Base-by-base conservation (phyloP, 2,888 invertebrate genomes). In the Acrobasis consociella region DNA sequence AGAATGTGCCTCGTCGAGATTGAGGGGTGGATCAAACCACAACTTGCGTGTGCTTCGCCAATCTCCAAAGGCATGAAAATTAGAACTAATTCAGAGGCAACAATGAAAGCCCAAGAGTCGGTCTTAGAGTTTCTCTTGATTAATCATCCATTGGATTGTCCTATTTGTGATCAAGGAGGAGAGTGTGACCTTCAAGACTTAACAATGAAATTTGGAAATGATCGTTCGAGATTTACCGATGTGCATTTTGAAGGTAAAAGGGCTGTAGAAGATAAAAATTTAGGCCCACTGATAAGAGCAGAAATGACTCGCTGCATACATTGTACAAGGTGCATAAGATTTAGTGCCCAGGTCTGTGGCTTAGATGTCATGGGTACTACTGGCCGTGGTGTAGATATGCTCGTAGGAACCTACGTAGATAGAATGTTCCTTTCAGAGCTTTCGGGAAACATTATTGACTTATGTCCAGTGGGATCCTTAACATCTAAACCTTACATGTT, bases 271-370 rank as follows among this genome's bases (percentile, higher is more conserved):
- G 98, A 98, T 84, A 99, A 99, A 88, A 96, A 98, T 82, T 95
- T 99, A 69, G 99, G 99, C 0, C 99, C 99, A 0, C 91, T 99
- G 60, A 96, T 99, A 11, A 98, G 99, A 83, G 98, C 99, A 0
- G 96, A 98, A 58, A 99, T 99, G 99, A 99, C 98, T 0, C 95
- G 99, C 59, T 99, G 99, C 84, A 99, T 99, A 79, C 99, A 99
- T 81, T 99, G 99, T 82, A 99, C 99, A 0, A 94, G 99, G 49
- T 99, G 99, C 82, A 97, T 99, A 75, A 94, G 99, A 75, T 99
- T 99, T 88, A 99, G 98, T 2, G 98, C 98, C 13, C 99, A 99
- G 93, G 95, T 99, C 1, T 99, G 99, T 68, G 99, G 99, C 9
- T 95, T 99, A 52, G 99, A 99, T 80, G 98, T 99, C 84, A 92